These are phyloP conservation scores for Gymnoscopelus braueri DNA, from an alignment of 2,797 vertebrate genomes.

Conservation along the genomic window DNA sequence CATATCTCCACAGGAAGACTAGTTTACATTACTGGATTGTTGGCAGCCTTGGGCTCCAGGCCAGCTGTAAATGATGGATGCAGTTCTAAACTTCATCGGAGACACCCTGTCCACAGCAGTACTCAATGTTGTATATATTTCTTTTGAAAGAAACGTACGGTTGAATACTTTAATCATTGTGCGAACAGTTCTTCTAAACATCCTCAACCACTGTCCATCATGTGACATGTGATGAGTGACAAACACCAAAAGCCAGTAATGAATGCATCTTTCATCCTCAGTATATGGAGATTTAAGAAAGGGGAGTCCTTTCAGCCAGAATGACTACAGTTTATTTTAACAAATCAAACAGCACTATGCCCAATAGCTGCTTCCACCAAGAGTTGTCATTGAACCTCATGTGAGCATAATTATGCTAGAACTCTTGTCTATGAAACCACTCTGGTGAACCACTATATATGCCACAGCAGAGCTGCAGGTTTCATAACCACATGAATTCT, in stretches of 20 bases:
- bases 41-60: conserved; percentile 1
- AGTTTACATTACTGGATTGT: background rate
- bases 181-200: too few species aligned
- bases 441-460: conserved; percentile 1
- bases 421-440: conserved; percentile 4
- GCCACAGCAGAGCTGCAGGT: conserved; percentile 35
- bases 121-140: too few species aligned
- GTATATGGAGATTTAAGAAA: conserved; percentile 1
- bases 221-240: conserved; percentile 2
- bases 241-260: background rate
- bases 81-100: background rate
- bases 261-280: background rate
- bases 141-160: too few species aligned
- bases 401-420: conserved; percentile 7
- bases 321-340: background rate
- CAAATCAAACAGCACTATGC: conserved; percentile 26
- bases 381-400: conserved; percentile 28
- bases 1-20: background rate
- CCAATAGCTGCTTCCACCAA: conserved; percentile 9
- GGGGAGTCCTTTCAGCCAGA: conserved; percentile 27
- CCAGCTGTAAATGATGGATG: conserved; percentile 4
- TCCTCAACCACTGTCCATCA: too few species aligned
- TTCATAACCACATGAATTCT: conserved; percentile 43
- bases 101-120: too few species aligned
- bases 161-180: too few species aligned